phyloP scores from a whole-genome alignment of 1,140 invertebrate genomes.

The Akabosia matsudoensis region DNA sequence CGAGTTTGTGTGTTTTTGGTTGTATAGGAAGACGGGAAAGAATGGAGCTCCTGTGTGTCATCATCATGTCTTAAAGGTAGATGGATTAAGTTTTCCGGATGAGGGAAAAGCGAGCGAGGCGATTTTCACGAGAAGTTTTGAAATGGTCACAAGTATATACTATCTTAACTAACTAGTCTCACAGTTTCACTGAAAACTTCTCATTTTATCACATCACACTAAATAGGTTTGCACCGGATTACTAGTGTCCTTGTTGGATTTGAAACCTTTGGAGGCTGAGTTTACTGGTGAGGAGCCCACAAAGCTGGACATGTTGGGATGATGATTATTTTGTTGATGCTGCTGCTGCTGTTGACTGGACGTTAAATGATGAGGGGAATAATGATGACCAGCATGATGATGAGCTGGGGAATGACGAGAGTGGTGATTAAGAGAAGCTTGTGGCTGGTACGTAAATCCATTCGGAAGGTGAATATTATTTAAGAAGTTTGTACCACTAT shows the following conservation, averaged over 20 bases:
- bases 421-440: slow-evolving; percentile 24
- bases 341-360: not conserved
- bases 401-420: slow-evolving; percentile 30
- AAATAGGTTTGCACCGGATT: slow-evolving; percentile 38
- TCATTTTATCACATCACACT: slow-evolving; percentile 34
- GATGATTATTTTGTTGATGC: not conserved
- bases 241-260: slow-evolving; percentile 26
- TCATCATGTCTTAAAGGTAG: not conserved
- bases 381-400: slow-evolving; percentile 13
- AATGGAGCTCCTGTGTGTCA: not conserved
- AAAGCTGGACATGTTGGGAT: not conserved
- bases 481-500: slow-evolving; percentile 2
- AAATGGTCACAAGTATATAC: not conserved
- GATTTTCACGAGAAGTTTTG: not conserved
- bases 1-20: no score
- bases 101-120: not conserved
- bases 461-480: slow-evolving; percentile 45
- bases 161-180: not conserved
- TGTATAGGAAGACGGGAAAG: not conserved
- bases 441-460: slow-evolving; percentile 41
- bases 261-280: slow-evolving; percentile 21
- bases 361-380: not conserved
- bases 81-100: not conserved
- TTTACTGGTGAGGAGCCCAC: not conserved
- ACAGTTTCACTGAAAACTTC: not conserved